Conservation (phyloP, 2,797 vertebrate species). For the Characodon lateralis region DNA sequence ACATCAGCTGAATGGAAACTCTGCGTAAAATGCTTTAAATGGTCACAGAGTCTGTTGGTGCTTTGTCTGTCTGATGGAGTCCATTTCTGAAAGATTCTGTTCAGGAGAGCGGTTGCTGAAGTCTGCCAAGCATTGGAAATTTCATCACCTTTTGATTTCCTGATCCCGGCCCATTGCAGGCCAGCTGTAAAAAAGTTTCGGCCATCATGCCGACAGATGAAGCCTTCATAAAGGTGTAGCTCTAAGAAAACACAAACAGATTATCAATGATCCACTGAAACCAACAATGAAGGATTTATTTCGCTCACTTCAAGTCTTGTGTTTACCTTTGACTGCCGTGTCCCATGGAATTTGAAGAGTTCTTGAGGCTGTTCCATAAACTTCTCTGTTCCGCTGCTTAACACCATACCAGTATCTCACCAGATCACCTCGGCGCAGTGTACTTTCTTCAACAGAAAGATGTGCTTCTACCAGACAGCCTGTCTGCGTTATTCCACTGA, state of each 20-base stretch:
- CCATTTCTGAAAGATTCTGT: conserved; percentile 68
- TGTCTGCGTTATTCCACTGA: conserved; percentile 32
- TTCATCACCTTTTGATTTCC: not conserved
- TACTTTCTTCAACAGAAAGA: conserved; percentile 8
- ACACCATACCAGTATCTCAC: conserved; percentile 49
- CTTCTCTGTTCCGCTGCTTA: not conserved
- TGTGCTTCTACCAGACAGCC: conserved; percentile 67
- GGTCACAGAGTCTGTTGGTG: conserved; percentile 22
- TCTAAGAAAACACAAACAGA: conserved; percentile 50
- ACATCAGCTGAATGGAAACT: accelerated
- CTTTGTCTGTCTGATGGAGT: conserved; percentile 35
- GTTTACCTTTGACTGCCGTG: conserved; percentile 49
- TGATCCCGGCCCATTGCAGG: accelerated
- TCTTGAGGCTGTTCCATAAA: conserved; percentile 7
- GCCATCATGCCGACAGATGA: conserved; percentile 11
- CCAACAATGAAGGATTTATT: accelerated
- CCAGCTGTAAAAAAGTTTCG: accelerated
- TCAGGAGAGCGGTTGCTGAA: conserved; percentile 61
- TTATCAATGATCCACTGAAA: not conserved
- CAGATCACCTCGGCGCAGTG: accelerated
- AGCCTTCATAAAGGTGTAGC: conserved; percentile 73
- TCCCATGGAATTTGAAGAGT: accelerated
- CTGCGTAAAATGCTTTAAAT: accelerated
- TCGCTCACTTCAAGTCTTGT: not conserved
- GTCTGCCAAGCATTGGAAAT: conserved; percentile 52